These are phyloP conservation scores for Helicoverpa armigera DNA, from an alignment of 1,140 invertebrate species.

Conservation along the genomic window DNA sequence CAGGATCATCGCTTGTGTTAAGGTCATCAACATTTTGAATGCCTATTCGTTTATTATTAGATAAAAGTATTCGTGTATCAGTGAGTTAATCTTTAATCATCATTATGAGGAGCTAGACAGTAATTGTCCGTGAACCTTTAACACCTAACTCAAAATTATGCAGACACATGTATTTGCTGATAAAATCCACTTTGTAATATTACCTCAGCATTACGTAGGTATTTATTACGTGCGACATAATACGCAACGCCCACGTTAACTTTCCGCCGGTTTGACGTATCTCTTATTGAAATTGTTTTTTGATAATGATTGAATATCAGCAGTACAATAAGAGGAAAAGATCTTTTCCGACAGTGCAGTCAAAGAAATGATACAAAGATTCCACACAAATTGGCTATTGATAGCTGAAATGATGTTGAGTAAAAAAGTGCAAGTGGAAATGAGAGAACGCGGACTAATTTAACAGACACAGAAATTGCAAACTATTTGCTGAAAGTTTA, in stretches of 20 bases:
- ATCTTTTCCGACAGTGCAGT: too few relatives aligned
- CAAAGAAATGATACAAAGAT: too few relatives aligned
- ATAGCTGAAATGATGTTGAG: background rate
- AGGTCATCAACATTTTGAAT: background rate
- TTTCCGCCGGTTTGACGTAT: background rate
- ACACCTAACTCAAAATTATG: background rate
- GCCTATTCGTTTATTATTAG: background rate
- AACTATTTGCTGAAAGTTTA: background rate
- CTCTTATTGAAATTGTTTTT: conserved; percentile 3
- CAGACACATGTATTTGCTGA: background rate
- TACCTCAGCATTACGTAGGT: conserved; percentile 42
- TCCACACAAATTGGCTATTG: too few relatives aligned
- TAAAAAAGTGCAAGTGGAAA: background rate
- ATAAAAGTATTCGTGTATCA: too few relatives aligned
- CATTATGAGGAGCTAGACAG: too few relatives aligned
- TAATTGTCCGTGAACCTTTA: background rate
- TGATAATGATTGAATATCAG: conserved; percentile 8
- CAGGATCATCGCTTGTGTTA: background rate
- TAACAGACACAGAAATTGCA: background rate
- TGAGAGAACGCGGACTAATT: background rate
- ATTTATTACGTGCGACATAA: conserved; percentile 6
- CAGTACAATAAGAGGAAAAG: background rate
- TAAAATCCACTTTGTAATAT: conserved; percentile 24
- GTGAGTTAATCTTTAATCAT: too few relatives aligned
- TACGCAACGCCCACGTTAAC: conserved; percentile 10